Base-by-base conservation (phyloP, 2,797 vertebrate genomes). In the Oreochromis mossambicus region DNA sequence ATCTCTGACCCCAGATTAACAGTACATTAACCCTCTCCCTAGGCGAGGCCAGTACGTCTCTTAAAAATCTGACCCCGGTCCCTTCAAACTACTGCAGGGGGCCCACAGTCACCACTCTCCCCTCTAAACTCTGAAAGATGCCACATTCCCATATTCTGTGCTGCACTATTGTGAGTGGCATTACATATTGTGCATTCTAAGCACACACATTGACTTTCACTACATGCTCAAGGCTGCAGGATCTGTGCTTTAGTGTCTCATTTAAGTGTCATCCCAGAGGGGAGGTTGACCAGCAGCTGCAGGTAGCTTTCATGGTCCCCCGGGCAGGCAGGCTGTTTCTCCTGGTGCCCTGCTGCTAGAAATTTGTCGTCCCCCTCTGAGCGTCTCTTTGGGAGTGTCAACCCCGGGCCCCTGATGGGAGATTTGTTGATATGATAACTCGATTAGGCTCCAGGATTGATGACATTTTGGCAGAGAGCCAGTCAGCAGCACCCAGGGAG, bases 381-480 rank as follows among this genome's bases (percentile, higher is more conserved):
- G 94, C 88, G 77, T 95, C 93, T 96, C 94, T 96, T 93, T 95
- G 88, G 77, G 81, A 91, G 84, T 96, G 95, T 96, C 95, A 96
- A 85, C 75, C 73, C 4, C 7, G 86, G 85, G 94, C 94, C 95
- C 95, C 96, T 92, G 94, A 94, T 94, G 96, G 84, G 94, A 96
- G 95, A 96, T 95, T 96, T 96, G 96, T 96, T 96, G 95, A 96
- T 96, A 96, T 95, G 94, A 97, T 97, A 97, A 97, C 96, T 97
- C 79, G 94, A 96, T 97, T 97, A 96, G 90, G 92, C 91, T 94
- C 14, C 63, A 83, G 95, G 94, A 96, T 94, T 89, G 96, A 96
- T 95, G 93, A 95, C 94, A 89, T 83, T 89, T 92, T 95, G 94
- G 94, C 85, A 84, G 89, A 88, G 81, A 82, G 93, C 92, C 92